phyloP scores from a whole-genome alignment of 2,797 vertebrate species.

The Enteromius argenteus region DNA sequence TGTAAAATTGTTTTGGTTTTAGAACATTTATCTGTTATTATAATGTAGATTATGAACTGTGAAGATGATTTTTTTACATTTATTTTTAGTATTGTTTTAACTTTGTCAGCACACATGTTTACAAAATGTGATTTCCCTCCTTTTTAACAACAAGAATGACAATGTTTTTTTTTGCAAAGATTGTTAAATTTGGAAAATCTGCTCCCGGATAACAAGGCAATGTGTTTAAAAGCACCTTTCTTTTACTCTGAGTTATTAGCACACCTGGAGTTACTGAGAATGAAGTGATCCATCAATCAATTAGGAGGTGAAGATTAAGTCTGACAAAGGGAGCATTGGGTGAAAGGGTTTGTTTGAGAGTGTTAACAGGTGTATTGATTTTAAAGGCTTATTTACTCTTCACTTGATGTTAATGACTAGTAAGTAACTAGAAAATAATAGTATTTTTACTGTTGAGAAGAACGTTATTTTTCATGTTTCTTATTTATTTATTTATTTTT shows the following conservation, averaged over 20 bases:
- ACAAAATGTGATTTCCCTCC: neutral
- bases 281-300: conserved; percentile 42
- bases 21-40: neutral
- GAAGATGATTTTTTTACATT: neutral
- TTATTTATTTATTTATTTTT: neutral
- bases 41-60: conserved; percentile 3
- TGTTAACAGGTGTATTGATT: conserved; percentile 36
- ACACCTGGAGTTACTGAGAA: conserved; percentile 14
- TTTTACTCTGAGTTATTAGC: conserved; percentile 4
- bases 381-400: conserved; percentile 11
- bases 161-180: neutral
- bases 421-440: neutral
- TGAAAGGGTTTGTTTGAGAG: conserved; percentile 16
- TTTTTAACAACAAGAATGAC: conserved; percentile 2
- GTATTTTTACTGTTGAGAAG: neutral
- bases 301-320: conserved; percentile 26
- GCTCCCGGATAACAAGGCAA: neutral
- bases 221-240: neutral
- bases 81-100: too few relatives aligned
- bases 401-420: neutral
- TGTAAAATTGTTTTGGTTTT: conserved; percentile 7
- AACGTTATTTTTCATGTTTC: neutral
- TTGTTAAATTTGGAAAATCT: neutral
- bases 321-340: conserved; percentile 22
- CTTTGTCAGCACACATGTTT: neutral